phyloP scores from a whole-genome alignment of 2,888 invertebrate genomes.

The Agapostemon virescens region DNA sequence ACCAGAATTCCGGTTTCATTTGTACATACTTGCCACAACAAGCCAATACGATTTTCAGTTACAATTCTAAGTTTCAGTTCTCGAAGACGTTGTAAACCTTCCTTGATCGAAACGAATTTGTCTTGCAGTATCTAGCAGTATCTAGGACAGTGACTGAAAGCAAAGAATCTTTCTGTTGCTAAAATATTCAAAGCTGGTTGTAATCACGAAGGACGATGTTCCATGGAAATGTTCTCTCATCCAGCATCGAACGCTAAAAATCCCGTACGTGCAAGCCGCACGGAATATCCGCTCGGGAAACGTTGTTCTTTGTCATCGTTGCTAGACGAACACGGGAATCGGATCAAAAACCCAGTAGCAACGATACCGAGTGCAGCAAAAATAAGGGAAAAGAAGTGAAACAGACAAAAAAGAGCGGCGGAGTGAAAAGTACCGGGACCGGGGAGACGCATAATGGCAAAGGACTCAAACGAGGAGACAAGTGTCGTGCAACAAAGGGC shows the following conservation, averaged over 20 bases:
- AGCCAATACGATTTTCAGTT: too few relatives aligned
- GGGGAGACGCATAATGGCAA: conserved; percentile 51
- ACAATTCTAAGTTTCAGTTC: too few relatives aligned
- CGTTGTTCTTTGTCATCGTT: neutral
- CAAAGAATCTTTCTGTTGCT: neutral
- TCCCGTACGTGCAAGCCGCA: neutral
- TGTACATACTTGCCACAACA: too few relatives aligned
- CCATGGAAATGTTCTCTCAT: neutral
- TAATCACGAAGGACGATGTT: neutral
- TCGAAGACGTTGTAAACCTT: too few relatives aligned
- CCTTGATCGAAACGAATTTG: neutral
- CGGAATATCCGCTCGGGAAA: neutral
- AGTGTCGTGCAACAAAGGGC: conserved; percentile 66
- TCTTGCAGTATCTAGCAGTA: neutral
- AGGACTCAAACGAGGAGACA: conserved; percentile 65
- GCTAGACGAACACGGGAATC: conserved; percentile 20
- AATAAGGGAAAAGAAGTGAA: neutral
- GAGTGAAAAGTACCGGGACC: conserved; percentile 33
- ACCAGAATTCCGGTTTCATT: too few relatives aligned
- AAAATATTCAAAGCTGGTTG: neutral
- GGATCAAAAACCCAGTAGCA: conserved; percentile 32
- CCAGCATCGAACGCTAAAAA: neutral
- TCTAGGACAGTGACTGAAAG: neutral
- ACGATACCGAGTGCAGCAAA: conserved; percentile 14
- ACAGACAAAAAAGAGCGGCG: conserved; percentile 2